phyloP scores from a whole-genome alignment of 1,140 invertebrate genomes.

The Nylanderia fulva region DNA sequence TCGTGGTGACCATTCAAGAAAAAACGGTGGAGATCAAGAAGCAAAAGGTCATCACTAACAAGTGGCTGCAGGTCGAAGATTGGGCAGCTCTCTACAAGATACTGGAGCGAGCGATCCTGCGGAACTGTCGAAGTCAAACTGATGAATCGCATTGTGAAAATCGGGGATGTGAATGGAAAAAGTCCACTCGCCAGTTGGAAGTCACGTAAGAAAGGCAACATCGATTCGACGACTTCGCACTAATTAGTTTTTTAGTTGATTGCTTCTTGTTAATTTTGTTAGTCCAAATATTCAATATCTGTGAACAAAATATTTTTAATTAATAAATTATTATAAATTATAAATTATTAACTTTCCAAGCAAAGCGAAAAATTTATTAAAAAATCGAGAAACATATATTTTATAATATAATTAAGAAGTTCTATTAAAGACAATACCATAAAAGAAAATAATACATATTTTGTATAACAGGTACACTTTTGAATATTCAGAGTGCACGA shows the following conservation, averaged over 20 bases:
- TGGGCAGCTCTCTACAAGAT: constrained; percentile 76
- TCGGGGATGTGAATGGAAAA: constrained; percentile 67
- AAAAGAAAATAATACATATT: not conserved
- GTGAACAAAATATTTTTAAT: not conserved
- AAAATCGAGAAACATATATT: not conserved
- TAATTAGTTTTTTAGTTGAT: not conserved
- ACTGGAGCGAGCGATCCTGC: constrained; percentile 73
- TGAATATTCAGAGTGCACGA: constrained; percentile 67
- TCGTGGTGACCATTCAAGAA: constrained; percentile 77
- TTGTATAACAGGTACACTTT: constrained; percentile 71
- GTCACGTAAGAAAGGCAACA: constrained; percentile 69
- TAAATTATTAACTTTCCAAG: too few relatives aligned
- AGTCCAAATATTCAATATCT: not conserved
- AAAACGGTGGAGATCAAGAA: constrained; percentile 74
- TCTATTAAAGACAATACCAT: not conserved
- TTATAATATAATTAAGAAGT: not conserved
- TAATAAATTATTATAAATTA: too few relatives aligned
- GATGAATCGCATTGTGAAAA: constrained; percentile 29
- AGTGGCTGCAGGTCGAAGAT: constrained; percentile 77
- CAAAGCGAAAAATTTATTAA: not conserved
- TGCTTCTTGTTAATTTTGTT: not conserved
- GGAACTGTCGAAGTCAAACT: constrained; percentile 60
- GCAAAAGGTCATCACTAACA: constrained; percentile 74
- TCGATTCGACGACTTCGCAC: not conserved
- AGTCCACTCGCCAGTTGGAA: constrained; percentile 74